Evolutionary conservation across 2,797 vertebrate genomes (phyloP).

Genomic region (Anas flavirostris): DNA sequence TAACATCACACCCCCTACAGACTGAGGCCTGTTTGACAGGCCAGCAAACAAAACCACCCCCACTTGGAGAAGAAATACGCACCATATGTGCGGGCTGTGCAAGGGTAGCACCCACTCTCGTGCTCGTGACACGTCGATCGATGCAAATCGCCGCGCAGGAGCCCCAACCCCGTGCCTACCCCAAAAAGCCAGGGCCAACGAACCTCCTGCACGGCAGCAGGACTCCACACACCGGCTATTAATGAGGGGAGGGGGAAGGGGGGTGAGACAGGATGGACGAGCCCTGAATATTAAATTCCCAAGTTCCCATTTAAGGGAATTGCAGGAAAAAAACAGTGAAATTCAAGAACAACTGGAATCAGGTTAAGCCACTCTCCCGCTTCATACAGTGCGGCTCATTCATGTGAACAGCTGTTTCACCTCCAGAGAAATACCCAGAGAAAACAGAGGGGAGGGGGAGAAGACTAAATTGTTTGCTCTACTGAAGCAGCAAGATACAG

Average conservation of each 20-base stretch:
- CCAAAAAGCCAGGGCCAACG: fast-evolving
- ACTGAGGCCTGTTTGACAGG: conserved; percentile 54
- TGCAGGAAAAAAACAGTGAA: background rate
- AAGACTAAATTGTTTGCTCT: conserved; percentile 52
- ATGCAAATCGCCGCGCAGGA: background rate
- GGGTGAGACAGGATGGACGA: conserved; percentile 45
- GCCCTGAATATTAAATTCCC: conserved; percentile 44
- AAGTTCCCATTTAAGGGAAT: conserved; percentile 5
- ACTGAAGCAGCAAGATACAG: conserved; percentile 17
- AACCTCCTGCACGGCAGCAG: background rate
- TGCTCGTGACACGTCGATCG: background rate
- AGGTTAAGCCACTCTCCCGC: conserved; percentile 41
- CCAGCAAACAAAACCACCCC: conserved; percentile 49
- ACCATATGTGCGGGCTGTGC: conserved; percentile 27
- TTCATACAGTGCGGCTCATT: conserved; percentile 55
- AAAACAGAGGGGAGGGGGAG: conserved; percentile 38
- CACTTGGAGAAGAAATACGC: conserved; percentile 15
- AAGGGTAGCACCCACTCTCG: background rate
- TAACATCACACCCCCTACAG: conserved; percentile 67
- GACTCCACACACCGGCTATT: background rate
- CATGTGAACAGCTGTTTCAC: conserved; percentile 71
- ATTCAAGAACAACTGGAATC: conserved; percentile 64
- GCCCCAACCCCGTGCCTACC: background rate
- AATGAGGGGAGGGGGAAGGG: background rate
- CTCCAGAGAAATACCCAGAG: conserved; percentile 60